Percentiles rank a stretch among this genome's conserved stretches.
Evolutionary conservation across 2,113 vertebrate genomes (phyloP).

Genomic region (Tylochromis polylepis): DNA sequence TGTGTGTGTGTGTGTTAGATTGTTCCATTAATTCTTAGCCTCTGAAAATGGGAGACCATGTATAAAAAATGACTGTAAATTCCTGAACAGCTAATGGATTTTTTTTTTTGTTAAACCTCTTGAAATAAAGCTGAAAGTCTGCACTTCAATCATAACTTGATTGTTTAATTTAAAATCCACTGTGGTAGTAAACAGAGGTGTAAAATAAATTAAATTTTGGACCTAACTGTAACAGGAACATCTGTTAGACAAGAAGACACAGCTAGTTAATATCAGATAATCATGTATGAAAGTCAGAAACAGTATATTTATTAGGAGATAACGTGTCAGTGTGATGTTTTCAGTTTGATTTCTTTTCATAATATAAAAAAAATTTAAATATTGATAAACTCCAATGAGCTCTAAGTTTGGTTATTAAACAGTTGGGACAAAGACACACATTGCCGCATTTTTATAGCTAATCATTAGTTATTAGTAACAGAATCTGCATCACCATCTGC

Average conservation of each 20-base stretch:
- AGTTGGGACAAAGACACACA: background rate
- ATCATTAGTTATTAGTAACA: slow-evolving; percentile 17
- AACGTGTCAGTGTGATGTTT: background rate
- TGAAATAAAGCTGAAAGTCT: background rate
- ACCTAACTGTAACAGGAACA: background rate
- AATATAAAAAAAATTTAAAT: background rate
- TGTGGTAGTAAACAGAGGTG: background rate
- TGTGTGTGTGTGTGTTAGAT: too few species aligned
- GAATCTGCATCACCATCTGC: slow-evolving; percentile 30
- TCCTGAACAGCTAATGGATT: background rate
- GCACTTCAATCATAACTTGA: background rate
- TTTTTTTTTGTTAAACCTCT: background rate
- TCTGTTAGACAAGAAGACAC: background rate
- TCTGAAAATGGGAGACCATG: background rate
- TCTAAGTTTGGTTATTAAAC: background rate
- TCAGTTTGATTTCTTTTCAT: background rate
- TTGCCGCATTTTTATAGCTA: background rate
- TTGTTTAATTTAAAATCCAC: background rate
- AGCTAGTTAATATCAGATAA: background rate
- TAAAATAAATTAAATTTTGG: background rate
- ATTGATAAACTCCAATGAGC: background rate
- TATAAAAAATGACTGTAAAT: background rate
- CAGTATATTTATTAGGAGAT: background rate
- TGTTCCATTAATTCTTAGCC: background rate
- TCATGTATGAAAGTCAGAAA: background rate